Percentiles rank a stretch among this genome's conserved stretches.
phyloP scores from a whole-genome alignment of 1,140 invertebrate species.

The Megalopta genalis region DNA sequence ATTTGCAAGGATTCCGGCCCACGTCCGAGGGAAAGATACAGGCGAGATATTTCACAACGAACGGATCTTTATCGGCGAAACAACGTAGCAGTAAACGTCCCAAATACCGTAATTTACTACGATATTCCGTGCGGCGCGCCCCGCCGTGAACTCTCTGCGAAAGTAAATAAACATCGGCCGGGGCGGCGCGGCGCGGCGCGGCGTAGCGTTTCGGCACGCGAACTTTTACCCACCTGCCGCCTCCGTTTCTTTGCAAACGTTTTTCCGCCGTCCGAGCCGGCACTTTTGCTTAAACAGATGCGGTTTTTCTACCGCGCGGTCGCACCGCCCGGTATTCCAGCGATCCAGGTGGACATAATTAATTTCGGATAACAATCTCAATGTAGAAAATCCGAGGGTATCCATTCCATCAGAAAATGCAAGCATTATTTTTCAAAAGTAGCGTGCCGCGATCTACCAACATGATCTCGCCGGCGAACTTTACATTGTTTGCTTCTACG shows the following conservation, averaged over 20 bases:
- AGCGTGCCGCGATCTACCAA: too few species aligned
- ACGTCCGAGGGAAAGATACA: constrained; percentile 37
- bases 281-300: too few species aligned
- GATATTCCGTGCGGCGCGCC: constrained; percentile 49
- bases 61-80: constrained; percentile 55
- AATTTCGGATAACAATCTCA: too few species aligned
- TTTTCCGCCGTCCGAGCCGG: background rate
- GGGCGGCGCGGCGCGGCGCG: too few species aligned
- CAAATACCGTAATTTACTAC: constrained; percentile 58
- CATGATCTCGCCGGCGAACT: too few species aligned
- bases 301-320: too few species aligned
- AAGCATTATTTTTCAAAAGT: too few species aligned
- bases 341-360: too few species aligned
- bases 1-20: constrained; percentile 10
- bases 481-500: too few species aligned
- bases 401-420: too few species aligned
- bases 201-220: constrained; percentile 17
- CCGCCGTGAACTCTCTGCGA: background rate
- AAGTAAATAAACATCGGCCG: constrained; percentile 43
- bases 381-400: too few species aligned
- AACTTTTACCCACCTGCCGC: background rate
- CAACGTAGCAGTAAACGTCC: constrained; percentile 54
- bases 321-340: too few species aligned
- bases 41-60: constrained; percentile 46
- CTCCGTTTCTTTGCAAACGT: background rate